These are phyloP conservation scores for Neodiprion lecontei DNA, from an alignment of 1,140 invertebrate genomes.

Conservation along the genomic window DNA sequence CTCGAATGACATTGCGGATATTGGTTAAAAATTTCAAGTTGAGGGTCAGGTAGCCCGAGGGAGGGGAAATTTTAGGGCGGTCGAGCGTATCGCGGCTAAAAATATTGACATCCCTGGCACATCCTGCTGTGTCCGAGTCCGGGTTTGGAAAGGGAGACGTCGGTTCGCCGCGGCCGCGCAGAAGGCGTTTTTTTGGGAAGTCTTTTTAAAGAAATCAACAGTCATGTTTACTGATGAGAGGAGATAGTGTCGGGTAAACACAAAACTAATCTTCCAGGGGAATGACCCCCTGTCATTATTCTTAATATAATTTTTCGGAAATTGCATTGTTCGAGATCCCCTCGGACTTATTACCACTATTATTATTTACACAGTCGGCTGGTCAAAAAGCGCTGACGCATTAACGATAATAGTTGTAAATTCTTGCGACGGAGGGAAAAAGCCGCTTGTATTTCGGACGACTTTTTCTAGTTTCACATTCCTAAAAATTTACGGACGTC, in stretches of 20 bases:
- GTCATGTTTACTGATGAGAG: constrained; percentile 47
- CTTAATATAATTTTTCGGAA: constrained; percentile 48
- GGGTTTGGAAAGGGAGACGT: constrained; percentile 3
- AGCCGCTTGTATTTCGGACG: too few species aligned
- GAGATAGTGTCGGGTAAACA: constrained; percentile 38
- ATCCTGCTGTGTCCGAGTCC: background rate
- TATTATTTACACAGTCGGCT: constrained; percentile 34
- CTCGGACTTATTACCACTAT: constrained; percentile 38
- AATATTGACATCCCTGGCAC: constrained; percentile 46
- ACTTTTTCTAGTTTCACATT: too few species aligned
- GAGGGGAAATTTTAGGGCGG: constrained; percentile 22
- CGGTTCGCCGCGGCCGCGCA: background rate
- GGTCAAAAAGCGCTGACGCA: constrained; percentile 51
- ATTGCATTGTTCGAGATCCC: constrained; percentile 47
- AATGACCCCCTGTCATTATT: constrained; percentile 39
- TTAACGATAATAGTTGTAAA: constrained; percentile 39
- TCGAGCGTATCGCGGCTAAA: constrained; percentile 32
- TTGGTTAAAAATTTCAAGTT: too few species aligned
- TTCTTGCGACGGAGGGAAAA: too few species aligned
- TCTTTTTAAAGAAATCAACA: constrained; percentile 38
- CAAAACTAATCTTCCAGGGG: constrained; percentile 43
- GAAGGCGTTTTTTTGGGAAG: constrained; percentile 21
- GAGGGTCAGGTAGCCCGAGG: constrained; percentile 33
- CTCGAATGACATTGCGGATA: too few species aligned
- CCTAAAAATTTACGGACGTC: too few species aligned